A percentile compares a stretch with the other conserved stretches of the same genome.
Conservation (phyloP, 92 coral and sea anemone species). For the Anthopleura xanthogrammica region DNA sequence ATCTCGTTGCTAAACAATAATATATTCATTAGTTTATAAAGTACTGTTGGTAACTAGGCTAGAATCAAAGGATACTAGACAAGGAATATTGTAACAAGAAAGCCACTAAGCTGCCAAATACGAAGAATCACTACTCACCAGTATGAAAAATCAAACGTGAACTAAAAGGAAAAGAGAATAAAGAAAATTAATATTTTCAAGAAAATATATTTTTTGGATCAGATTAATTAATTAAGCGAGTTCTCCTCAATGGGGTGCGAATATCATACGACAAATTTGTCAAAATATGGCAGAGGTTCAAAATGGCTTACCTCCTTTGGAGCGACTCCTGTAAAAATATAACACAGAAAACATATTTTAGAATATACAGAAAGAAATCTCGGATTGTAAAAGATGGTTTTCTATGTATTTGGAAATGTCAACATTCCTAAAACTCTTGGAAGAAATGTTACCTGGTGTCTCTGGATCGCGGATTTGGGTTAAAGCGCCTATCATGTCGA, state of each 20-base stretch:
- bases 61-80: background rate
- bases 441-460: constrained; percentile 57
- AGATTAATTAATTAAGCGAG: background rate
- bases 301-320: constrained; percentile 86
- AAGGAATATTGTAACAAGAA: background rate
- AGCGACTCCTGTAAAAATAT: constrained; percentile 59
- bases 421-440: constrained; percentile 84
- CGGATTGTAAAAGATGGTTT: background rate
- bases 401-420: constrained; percentile 18
- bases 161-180: constrained; percentile 50
- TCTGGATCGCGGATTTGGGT: constrained; percentile 94
- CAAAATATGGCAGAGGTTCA: background rate
- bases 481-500: constrained; percentile 88
- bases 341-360: constrained; percentile 2
- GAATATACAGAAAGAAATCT: background rate
- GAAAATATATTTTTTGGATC: constrained; percentile 1
- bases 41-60: background rate
- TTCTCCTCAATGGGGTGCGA: background rate
- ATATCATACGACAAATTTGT: background rate
- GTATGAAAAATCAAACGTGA: constrained; percentile 94
- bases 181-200: constrained; percentile 15
- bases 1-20: background rate
- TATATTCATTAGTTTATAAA: background rate
- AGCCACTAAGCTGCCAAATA: constrained; percentile 6
- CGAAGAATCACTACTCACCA: constrained; percentile 72